Evolutionary conservation across 2,797 vertebrate genomes (phyloP), one percentile per base, ranked within the genome.

Genomic region (Smutsia gigantea): DNA sequence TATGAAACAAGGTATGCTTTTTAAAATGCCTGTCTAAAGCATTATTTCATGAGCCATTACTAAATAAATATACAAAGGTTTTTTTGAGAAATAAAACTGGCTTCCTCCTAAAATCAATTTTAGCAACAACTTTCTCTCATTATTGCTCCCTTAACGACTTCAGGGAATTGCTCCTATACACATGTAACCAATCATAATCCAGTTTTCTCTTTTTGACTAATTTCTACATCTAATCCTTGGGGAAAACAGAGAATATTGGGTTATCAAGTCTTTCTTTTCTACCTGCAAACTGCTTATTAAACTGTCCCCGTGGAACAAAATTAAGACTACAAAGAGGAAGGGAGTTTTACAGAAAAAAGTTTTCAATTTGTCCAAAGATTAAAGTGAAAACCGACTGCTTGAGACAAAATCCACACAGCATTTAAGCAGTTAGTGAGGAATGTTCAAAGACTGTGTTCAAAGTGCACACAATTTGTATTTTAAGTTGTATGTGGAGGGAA

Each of bases 41-140:
- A 34, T 96, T 98, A 98, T 98, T 98, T 98, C 96, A 97, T 42
- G 94, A 95, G 83, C 98, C 98, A 98, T 98, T 95, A 94, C 53
- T 79, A 97, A 97, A 87, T 68, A 77, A 85, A 94, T 97, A 97
- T 77, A 98, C 69, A 98, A 97, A 83, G 96, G 71, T 69, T 68
- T 97, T 97, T 94, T 95, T 77, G 69, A 87, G 64, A 92, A 97
- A 97, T 97, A 83, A 94, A 98, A 90, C 84, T 79, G 68, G 85
- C 94, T 97, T 97, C 87, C 2, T 4, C 92, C 84, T 96, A 90
- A 96, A 98, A 96, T 98, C 95, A 96, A 96, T 98, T 96, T 97
- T 94, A 97, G 96, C 96, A 97, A 91, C 96, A 96, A 97, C 93
- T 96, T 97, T 95, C 86, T 97, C 92, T 97, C 94, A 96, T 97